Evolutionary conservation across 2,888 invertebrate species (phyloP).

Genomic region (Drosophila siamana): DNA sequence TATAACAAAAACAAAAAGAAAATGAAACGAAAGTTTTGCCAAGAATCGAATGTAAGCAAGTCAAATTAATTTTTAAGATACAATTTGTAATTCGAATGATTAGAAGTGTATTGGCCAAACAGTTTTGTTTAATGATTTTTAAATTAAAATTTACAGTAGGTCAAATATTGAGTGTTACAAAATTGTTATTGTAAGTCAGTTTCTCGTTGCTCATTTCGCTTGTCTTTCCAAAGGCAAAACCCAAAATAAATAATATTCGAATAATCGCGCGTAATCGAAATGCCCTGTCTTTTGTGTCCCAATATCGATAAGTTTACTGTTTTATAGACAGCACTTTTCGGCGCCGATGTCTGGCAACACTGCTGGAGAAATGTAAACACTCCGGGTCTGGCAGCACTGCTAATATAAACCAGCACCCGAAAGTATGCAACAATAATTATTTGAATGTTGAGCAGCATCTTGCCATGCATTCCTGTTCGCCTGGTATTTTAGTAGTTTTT

Average conservation of each 20-base stretch:
- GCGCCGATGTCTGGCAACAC: not conserved
- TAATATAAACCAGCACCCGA: slow-evolving; percentile 4
- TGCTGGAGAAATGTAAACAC: not conserved
- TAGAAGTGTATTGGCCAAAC: slow-evolving; percentile 55
- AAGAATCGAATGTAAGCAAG: slow-evolving; percentile 30
- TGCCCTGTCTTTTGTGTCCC: not conserved
- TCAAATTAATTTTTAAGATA: slow-evolving; percentile 26
- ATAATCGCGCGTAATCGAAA: slow-evolving; percentile 10
- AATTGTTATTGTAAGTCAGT: slow-evolving; percentile 15
- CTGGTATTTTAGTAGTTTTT: slow-evolving; percentile 43
- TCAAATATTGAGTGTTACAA: slow-evolving; percentile 22
- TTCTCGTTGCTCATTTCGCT: slow-evolving; percentile 30
- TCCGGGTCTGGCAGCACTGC: slow-evolving; percentile 11
- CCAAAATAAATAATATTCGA: slow-evolving; percentile 24
- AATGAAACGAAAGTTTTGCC: slow-evolving; percentile 33
- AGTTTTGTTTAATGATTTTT: slow-evolving; percentile 23
- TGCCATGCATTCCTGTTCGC: slow-evolving; percentile 34
- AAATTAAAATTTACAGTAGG: slow-evolving; percentile 36
- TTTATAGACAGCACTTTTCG: slow-evolving; percentile 4
- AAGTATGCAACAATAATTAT: slow-evolving; percentile 28
- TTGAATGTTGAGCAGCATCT: not conserved
- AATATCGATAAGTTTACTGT: not conserved
- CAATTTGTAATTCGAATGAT: slow-evolving; percentile 16
- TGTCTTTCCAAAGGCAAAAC: slow-evolving; percentile 33
- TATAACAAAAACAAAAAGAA: slow-evolving; percentile 28